Evolutionary conservation across 2,797 vertebrate species (phyloP), one percentile per base, ranked within the genome.

Genomic region (Helarctos malayanus): DNA sequence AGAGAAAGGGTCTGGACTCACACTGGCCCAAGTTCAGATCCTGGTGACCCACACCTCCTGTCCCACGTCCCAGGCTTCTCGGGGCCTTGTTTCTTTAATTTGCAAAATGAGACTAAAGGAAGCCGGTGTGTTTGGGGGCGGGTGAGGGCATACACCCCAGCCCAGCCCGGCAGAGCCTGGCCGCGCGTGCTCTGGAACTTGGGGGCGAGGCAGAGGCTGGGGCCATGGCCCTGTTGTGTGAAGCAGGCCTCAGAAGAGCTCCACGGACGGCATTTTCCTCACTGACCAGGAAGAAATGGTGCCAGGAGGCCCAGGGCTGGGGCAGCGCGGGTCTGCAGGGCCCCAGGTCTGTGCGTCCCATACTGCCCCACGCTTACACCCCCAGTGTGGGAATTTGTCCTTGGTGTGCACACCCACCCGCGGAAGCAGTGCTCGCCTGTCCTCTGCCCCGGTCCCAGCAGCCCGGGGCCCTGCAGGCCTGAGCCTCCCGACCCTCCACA

Each of bases 251-350:
- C 12, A 0, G 65, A 59, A 5, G 56, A 41, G 38, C 35, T 21
- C 41, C 2, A 2, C 19, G 15, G 13, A 3, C 2, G 5, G 38
- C 18, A 0, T 13, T 3, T 1, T 3, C 1, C 7, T 15, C 21
- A 2, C 1, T 29, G 29, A 41, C 76, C 47, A 19, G 8, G 27
- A n/a, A 45, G 73, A 10, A 5, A 27, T 21, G 47, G 75, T 12
- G 29, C 29, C 45, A 0, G 0, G 61, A 56, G 63, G 57, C 63
- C 7, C n/a, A 0, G 1, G 63, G 29, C 65, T 8, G 49, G 18
- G 38, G 49, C 32, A 15, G 65, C 45, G 63, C 59, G 1, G 54
- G 38, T 6, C 68, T 57, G 13, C 3, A 13, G 57, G 57, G 21
- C 29, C 29, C 87, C 7, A 25, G 52, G 47, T 38, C 68, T 23